Evolutionary conservation across 2,888 invertebrate genomes (phyloP).

Genomic region (Linyphia triangularis): DNA sequence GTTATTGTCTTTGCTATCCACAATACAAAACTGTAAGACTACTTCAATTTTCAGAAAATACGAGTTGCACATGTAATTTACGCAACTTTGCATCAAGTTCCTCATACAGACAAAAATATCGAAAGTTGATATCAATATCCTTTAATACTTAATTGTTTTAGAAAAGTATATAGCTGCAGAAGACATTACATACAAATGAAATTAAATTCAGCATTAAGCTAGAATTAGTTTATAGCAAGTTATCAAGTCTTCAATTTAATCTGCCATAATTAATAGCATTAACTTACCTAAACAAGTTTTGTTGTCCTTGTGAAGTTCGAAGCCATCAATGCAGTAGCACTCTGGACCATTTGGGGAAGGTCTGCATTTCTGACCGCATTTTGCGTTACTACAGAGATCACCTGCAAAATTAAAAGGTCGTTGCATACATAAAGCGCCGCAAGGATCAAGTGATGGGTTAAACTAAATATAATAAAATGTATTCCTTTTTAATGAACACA

Average conservation of each 20-base stretch:
- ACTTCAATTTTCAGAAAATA: no score
- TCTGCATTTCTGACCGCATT: conserved; percentile 70
- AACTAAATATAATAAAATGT: no score
- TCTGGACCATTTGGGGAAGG: conserved; percentile 70
- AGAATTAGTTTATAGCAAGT: not conserved
- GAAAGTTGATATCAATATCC: no score
- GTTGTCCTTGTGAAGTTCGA: conserved; percentile 60
- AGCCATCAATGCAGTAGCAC: conserved; percentile 76
- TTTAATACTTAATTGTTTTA: not conserved
- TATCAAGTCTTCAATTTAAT: no score
- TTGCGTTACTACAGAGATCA: conserved; percentile 60
- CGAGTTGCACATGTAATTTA: no score
- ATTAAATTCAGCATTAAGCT: not conserved
- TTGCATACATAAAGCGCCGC: no score
- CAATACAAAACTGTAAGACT: no score
- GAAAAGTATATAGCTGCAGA: not conserved
- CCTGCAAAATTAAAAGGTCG: conserved; percentile 26
- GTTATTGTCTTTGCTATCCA: no score
- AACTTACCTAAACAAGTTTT: conserved; percentile 74
- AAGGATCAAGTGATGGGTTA: no score
- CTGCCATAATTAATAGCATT: not conserved
- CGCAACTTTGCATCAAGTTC: no score
- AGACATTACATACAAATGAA: not conserved
- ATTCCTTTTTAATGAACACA: no score
- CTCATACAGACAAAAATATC: no score